Evolutionary conservation across 2,888 invertebrate genomes (phyloP), one percentile per base, ranked within the genome.

Genomic region (Ophion ventricosus): DNA sequence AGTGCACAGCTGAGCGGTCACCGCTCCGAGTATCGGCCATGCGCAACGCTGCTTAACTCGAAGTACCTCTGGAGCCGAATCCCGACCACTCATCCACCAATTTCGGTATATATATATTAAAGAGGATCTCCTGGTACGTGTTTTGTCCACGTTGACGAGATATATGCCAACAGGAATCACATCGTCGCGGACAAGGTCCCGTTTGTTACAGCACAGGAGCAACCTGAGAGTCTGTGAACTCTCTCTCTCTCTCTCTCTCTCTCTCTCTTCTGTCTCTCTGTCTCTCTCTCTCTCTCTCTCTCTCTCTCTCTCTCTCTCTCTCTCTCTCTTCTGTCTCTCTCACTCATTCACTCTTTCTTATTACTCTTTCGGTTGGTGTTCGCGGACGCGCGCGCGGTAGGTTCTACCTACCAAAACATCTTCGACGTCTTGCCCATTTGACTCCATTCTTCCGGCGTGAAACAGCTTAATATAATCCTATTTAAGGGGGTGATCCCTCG

Each of bases 381-480:
- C 49, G 49, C 14, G 2, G 49, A 17, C 17, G 49, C 49, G 49
- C 49, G 49, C 49, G 49, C 49, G 49, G 49, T 49, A 49, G 49
- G 49, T 49, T 49, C 49, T 14, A 49, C 84, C 92, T 92, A 92
- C 92, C 93, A 93, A 93, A 93, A 93, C 92, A 93, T 90, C 90
- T 90, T 90, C 89, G 89, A 90, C 89, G 89, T 90, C 90, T 89
- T 89, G 49, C 14, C 90, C 91, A 91, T 92, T 93, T 92, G 92
- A 92, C 92, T 92, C 91, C 88, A 92, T 92, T 92, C 92, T 92
- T 90, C 89, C 88, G 81, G 87, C 84, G 89, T 90, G 91, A 91
- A 92, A 93, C 91, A 92, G 93, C 93, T 93, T 92, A 93, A 92
- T 93, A 93, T 93, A 93, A 93, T 93, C 93, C 93, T 91, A 92